phyloP scores from a whole-genome alignment of 2,797 vertebrate species.

The Erithacus rubecula region DNA sequence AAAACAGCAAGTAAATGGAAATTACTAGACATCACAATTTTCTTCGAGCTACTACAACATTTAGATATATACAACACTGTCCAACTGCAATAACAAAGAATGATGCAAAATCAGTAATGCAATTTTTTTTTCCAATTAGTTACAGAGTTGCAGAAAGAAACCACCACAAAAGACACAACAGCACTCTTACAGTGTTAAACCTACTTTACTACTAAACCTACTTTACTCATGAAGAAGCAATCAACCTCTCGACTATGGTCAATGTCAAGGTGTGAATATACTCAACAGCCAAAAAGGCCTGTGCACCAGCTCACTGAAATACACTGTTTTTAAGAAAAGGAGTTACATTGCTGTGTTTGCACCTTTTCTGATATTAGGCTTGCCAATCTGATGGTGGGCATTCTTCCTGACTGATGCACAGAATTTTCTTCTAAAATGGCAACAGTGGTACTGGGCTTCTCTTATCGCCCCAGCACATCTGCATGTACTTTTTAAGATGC shows the following conservation, averaged over 20 bases:
- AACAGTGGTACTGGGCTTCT: neutral
- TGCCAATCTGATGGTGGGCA: neutral
- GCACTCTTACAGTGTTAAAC: neutral
- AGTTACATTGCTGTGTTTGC: neutral
- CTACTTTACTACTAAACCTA: neutral
- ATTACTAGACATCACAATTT: neutral
- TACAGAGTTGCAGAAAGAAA: neutral
- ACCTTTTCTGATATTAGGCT: neutral
- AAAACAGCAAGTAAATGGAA: neutral
- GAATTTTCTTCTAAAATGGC: neutral
- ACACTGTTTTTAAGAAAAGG: fast-evolving
- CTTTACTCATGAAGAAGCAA: neutral
- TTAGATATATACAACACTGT: neutral
- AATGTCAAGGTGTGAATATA: neutral
- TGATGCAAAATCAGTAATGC: neutral
- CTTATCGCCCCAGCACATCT: fast-evolving
- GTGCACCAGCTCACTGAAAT: neutral
- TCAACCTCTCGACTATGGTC: neutral
- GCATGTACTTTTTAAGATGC: neutral
- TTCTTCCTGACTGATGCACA: neutral
- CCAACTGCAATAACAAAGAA: neutral
- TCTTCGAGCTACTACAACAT: neutral
- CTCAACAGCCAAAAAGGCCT: neutral
- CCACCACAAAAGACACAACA: neutral
- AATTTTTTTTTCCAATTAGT: neutral